Percentiles rank a stretch among this genome's conserved stretches.
Conservation (phyloP, 2,797 vertebrate species). For the Menidia menidia region DNA sequence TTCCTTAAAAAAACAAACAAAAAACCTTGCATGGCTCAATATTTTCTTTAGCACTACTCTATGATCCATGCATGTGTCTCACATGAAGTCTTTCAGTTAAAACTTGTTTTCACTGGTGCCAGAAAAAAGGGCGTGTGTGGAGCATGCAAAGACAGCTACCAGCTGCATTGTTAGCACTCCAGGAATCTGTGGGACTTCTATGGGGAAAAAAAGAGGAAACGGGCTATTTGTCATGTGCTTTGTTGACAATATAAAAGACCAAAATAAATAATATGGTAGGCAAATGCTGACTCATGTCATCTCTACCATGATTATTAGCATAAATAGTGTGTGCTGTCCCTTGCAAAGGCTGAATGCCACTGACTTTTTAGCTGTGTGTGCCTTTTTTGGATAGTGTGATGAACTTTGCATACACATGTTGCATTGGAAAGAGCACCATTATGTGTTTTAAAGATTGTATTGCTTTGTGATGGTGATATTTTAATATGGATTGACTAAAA, state of each 20-base stretch:
- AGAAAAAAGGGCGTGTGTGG: not conserved
- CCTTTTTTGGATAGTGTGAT: not conserved
- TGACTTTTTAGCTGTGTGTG: not conserved
- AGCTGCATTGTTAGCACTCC: conserved; percentile 24
- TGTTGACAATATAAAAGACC: not conserved
- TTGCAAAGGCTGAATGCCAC: not conserved
- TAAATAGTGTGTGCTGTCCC: not conserved
- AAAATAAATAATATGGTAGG: not conserved
- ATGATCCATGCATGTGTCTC: not conserved
- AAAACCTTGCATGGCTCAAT: not conserved
- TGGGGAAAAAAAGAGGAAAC: conserved; percentile 9
- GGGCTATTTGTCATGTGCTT: conserved; percentile 4
- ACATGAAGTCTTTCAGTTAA: conserved; percentile 6
- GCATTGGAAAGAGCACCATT: not conserved
- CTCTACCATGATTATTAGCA: not conserved
- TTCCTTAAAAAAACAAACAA: too few relatives aligned
- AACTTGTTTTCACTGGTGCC: not conserved
- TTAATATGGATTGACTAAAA: too few relatives aligned
- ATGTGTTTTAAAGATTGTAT: not conserved
- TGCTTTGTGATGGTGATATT: not conserved
- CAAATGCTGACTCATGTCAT: not conserved
- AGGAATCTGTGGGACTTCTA: not conserved
- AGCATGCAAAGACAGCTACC: conserved; percentile 15
- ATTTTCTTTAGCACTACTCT: not conserved
- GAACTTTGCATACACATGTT: conserved; percentile 5